Conservation (phyloP, 2,797 vertebrate genomes). For the Tapera naevia region DNA sequence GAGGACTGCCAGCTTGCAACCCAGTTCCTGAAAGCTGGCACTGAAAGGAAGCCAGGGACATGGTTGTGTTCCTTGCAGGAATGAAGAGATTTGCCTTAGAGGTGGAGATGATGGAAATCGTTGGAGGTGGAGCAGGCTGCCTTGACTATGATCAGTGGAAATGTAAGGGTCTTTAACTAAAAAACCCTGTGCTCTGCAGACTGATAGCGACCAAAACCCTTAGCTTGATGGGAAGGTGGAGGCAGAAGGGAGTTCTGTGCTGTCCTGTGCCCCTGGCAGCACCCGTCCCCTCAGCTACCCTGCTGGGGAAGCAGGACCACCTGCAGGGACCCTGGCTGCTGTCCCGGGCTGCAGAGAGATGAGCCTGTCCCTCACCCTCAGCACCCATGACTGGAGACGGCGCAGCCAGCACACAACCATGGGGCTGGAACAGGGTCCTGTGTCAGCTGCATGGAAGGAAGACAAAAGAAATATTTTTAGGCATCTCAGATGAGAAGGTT, state of each 20-base stretch:
- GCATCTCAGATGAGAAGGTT: neutral
- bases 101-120: neutral
- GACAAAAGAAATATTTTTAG: neutral
- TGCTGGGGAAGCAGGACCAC: neutral
- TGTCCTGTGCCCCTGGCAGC: neutral
- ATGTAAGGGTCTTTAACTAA: neutral
- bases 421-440: neutral
- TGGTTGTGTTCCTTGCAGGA: neutral
- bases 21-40: neutral
- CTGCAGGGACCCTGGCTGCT: neutral
- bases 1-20: neutral
- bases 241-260: neutral
- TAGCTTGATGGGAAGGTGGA: accelerated
- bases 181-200: neutral
- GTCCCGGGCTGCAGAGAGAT: neutral
- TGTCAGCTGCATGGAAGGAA: neutral
- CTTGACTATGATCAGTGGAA: neutral
- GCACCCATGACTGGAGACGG: accelerated
- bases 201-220: neutral
- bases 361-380: accelerated
- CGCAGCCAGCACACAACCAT: accelerated
- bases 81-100: neutral
- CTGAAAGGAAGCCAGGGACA: neutral
- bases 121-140: neutral
- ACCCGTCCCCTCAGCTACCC: neutral